Evolutionary conservation across 2,888 invertebrate species (phyloP), one percentile per base, ranked within the genome.

Genomic region (Leucoptera coffeella): DNA sequence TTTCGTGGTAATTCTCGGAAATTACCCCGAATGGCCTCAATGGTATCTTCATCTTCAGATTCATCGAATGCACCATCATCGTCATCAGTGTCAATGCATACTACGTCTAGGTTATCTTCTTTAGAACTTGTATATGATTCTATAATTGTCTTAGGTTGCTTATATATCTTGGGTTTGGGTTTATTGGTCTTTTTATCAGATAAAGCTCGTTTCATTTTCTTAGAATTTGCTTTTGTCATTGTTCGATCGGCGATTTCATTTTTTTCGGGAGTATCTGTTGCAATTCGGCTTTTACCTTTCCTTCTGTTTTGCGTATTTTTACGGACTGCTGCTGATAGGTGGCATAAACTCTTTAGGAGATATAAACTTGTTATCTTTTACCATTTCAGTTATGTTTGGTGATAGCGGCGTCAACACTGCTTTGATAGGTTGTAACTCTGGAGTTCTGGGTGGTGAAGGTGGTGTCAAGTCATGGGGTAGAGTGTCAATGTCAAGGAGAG

Each of bases 231-330:
- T 9, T 11, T 15, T 10, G 15, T 12, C 17, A 12, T 15, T 25
- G n/a, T 24, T 24, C 11, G 10, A 7, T 25, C 17, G 7, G 11
- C 20, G 13, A 26, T 20, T 2, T 7, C 21, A n/a, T 19, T 10
- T 13, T 29, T 29, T 23, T 29, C 31, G 6, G 31, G 31, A 4
- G 31, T 31, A 14, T 31, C 31, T 10, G 31, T 31, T 4, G 31
- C 31, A 8, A 31, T 25, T 13, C 29, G 22, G 20, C 29, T 31
- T 15, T 14, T 21, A n/a, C 29, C 31, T 8, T 20, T 13, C 12
- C 27, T 31, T 23, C 31, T 31, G 15, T n/a, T n/a, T n/a, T n/a
- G 27, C 8, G 25, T 27, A 14, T 10, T 12, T 12, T 15, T 22
- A 13, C 29, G 12, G 9, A 27, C 27, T 3, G 20, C 25, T 10